These are phyloP conservation scores for Poliocrania exsul DNA, from an alignment of 2,797 vertebrate species.

Conservation along the genomic window DNA sequence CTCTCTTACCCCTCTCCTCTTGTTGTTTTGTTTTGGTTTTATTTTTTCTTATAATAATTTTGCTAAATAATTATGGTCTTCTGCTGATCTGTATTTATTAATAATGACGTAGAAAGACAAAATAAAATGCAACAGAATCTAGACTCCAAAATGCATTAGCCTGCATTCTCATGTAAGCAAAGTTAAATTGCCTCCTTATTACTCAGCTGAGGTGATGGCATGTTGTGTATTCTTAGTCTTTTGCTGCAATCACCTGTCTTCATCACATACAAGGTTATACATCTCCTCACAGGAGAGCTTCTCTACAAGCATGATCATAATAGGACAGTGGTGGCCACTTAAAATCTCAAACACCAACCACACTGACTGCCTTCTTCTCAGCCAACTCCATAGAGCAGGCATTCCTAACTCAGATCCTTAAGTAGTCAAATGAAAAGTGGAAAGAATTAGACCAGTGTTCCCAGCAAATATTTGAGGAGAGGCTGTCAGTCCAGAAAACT, in stretches of 20 bases:
- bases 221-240: neutral
- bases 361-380: neutral
- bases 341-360: neutral
- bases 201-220: neutral
- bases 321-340: neutral
- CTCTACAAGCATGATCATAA: neutral
- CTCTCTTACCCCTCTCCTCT: fast-evolving
- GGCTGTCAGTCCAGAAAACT: neutral
- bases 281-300: neutral
- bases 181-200: neutral
- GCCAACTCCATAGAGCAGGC: neutral
- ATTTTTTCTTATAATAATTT: neutral
- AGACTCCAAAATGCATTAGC: neutral
- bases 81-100: neutral
- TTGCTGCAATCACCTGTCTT: neutral
- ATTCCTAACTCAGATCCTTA: neutral
- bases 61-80: neutral
- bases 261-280: neutral
- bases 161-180: neutral
- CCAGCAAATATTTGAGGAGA: neutral
- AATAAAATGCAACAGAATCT: neutral
- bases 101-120: neutral
- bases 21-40: too few species aligned
- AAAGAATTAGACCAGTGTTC: neutral
- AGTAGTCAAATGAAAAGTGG: neutral